Conservation (phyloP, 2,797 vertebrate genomes). For the Onychomys arenicola region DNA sequence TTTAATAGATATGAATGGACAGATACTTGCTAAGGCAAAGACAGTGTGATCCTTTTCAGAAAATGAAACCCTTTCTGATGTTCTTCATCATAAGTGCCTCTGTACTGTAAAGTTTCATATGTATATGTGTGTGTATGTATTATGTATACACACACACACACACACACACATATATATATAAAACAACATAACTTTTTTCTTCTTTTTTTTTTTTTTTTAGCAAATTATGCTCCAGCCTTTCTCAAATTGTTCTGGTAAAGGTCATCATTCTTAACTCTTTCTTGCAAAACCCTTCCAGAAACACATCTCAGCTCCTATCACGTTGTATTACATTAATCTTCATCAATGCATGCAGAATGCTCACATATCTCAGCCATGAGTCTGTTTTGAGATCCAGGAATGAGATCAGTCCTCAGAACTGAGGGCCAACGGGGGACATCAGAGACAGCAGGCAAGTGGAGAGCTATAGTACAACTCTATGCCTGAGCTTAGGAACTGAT, state of each 20-base stretch:
- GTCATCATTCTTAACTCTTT: background rate
- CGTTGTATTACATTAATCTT: background rate
- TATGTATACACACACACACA: too few relatives aligned
- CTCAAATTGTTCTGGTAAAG: background rate
- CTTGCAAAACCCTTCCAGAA: background rate
- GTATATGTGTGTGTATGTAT: background rate
- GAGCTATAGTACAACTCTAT: background rate
- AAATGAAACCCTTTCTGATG: background rate
- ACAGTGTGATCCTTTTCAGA: background rate
- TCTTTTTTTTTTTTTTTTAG: background rate
- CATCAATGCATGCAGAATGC: background rate
- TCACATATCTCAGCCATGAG: rapidly evolving
- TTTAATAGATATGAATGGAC: background rate
- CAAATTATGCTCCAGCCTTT: background rate
- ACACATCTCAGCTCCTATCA: rapidly evolving
- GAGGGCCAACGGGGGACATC: background rate
- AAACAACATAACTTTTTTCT: background rate
- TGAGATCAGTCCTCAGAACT: rapidly evolving
- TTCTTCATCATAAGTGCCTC: background rate
- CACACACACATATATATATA: too few relatives aligned
- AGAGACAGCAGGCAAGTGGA: background rate
- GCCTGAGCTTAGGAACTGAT: rapidly evolving
- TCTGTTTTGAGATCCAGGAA: background rate
- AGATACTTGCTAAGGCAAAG: background rate
- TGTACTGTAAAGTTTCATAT: background rate